phyloP scores from a whole-genome alignment of 2,797 vertebrate species.

The Trematomus bernacchii region DNA sequence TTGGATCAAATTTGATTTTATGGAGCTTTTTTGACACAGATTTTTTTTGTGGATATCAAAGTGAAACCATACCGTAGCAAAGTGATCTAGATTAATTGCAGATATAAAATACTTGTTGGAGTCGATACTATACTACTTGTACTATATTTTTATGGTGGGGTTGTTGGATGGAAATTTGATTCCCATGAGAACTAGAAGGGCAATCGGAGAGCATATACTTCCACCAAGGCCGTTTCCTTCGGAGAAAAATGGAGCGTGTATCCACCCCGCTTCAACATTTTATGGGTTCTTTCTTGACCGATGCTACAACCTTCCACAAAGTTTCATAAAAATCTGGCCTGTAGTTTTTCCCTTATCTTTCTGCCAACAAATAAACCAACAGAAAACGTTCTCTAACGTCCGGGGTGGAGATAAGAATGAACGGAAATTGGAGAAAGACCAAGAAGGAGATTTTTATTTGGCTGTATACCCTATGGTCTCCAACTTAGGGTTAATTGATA shows the following conservation, averaged over 20 bases:
- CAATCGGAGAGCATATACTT: no score
- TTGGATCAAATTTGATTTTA: background rate
- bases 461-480: background rate
- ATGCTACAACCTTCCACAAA: no score
- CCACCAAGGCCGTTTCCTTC: no score
- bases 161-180: conserved; percentile 2
- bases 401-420: background rate
- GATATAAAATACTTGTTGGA: conserved; percentile 7
- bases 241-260: no score
- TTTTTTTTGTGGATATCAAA: background rate
- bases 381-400: no score
- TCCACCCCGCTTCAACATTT: no score
- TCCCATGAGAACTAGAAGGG: background rate
- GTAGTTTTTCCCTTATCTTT: no score
- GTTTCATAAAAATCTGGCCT: no score
- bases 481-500: background rate
- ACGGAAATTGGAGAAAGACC: background rate
- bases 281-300: no score
- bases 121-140: background rate
- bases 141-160: background rate
- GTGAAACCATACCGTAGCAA: background rate
- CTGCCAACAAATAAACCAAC: no score
- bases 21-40: background rate
- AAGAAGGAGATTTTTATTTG: background rate
- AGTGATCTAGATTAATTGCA: background rate